A percentile compares a stretch with the other conserved stretches of the same genome.
phyloP scores from a whole-genome alignment of 2,888 invertebrate genomes.

The Eristalis pertinax region DNA sequence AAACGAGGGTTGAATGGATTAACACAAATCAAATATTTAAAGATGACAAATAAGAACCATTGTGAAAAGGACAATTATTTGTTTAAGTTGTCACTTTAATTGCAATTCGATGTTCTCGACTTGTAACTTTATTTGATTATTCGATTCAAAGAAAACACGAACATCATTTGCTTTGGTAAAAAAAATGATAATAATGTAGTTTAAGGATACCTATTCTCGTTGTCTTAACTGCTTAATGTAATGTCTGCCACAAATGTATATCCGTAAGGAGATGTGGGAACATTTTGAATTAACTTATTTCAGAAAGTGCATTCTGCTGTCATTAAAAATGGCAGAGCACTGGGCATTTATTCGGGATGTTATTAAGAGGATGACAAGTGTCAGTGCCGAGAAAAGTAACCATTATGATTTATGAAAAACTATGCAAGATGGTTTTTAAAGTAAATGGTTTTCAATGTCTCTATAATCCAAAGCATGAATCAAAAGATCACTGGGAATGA shows the following conservation, averaged over 20 bases:
- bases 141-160: constrained; percentile 47
- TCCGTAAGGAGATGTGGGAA: not conserved
- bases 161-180: constrained; percentile 20
- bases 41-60: constrained; percentile 64
- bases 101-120: constrained; percentile 80
- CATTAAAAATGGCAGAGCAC: too few relatives aligned
- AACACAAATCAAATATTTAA: constrained; percentile 71
- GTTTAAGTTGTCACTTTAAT: constrained; percentile 80
- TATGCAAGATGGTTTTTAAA: too few relatives aligned
- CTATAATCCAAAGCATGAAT: too few relatives aligned
- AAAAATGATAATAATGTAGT: constrained; percentile 36
- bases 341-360: too few relatives aligned
- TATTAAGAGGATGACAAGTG: too few relatives aligned
- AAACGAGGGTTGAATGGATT: constrained; percentile 69
- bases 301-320: too few relatives aligned
- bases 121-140: constrained; percentile 54
- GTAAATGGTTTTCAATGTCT: too few relatives aligned
- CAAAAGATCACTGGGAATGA: too few relatives aligned
- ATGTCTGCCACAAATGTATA: not conserved
- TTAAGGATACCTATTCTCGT: constrained; percentile 19
- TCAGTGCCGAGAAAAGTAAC: too few relatives aligned
- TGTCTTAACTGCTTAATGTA: constrained; percentile 32
- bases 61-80: constrained; percentile 80
- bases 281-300: not conserved
- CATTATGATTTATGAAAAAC: too few relatives aligned